These are phyloP conservation scores for Takifugu flavidus DNA, from an alignment of 2,113 vertebrate species.

Conservation along the genomic window DNA sequence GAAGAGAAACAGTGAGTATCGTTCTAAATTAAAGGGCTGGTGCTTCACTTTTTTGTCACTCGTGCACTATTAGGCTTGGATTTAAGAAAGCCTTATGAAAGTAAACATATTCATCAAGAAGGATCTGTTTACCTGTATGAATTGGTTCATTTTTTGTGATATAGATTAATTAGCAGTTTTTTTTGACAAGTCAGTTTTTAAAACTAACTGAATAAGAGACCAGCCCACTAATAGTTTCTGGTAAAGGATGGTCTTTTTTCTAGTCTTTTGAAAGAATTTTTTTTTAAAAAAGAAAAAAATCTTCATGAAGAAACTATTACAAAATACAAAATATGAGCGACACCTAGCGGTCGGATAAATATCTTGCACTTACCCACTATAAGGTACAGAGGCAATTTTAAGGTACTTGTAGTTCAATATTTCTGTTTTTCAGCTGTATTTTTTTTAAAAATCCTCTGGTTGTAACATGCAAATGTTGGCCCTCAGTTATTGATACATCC, in stretches of 20 bases:
- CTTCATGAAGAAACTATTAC: neutral
- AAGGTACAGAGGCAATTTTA: neutral
- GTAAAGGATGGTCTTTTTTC: too few relatives aligned
- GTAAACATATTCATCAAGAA: neutral
- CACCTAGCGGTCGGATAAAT: neutral
- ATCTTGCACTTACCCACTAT: neutral
- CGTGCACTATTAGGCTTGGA: neutral
- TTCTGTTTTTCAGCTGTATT: neutral
- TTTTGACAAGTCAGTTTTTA: too few relatives aligned
- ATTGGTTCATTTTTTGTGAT: too few relatives aligned
- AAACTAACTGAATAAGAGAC: too few relatives aligned
- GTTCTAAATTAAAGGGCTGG: neutral
- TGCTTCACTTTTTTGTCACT: neutral
- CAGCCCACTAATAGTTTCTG: too few relatives aligned
- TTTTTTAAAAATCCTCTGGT: neutral
- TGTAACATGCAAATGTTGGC: neutral
- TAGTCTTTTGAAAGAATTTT: too few relatives aligned
- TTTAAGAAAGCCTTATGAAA: neutral
- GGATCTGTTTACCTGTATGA: too few relatives aligned
- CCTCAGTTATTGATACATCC: neutral
- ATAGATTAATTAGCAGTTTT: too few relatives aligned
- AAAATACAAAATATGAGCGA: too few relatives aligned
- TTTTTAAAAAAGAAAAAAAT: too few relatives aligned
- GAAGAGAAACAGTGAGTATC: conserved; percentile 69
- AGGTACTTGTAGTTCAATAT: neutral